Percentiles rank a stretch among this genome's conserved stretches.
These are phyloP conservation scores for Molossus molossus DNA, from an alignment of 2,797 vertebrate genomes.

Conservation along the genomic window DNA sequence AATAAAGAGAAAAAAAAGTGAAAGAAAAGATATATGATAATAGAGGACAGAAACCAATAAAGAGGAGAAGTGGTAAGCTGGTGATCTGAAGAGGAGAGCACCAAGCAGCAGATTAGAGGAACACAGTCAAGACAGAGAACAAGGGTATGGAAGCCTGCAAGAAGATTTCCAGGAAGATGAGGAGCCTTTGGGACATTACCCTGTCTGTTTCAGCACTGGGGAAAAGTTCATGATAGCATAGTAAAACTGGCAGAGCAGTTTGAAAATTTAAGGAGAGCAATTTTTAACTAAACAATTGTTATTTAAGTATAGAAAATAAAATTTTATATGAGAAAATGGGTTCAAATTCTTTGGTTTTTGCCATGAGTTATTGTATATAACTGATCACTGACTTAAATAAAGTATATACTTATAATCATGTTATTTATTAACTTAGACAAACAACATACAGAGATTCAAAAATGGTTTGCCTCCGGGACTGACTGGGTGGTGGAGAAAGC, in stretches of 20 bases:
- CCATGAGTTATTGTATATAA: not conserved
- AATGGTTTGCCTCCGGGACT: not conserved
- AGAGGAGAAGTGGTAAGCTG: not conserved
- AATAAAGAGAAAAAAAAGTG: too few species aligned
- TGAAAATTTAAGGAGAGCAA: not conserved
- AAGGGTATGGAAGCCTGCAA: not conserved
- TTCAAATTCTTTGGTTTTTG: not conserved
- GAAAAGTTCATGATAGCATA: not conserved
- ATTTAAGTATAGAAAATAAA: not conserved
- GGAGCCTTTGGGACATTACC: not conserved
- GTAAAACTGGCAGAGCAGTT: not conserved
- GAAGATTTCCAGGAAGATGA: not conserved
- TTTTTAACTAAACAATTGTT: not conserved
- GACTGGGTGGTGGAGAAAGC: not conserved
- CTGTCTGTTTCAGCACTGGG: not conserved
- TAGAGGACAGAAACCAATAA: not conserved
- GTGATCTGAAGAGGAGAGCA: not conserved
- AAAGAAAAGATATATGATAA: not conserved
- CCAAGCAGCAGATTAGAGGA: not conserved
- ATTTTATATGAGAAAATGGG: not conserved
- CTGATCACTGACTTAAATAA: not conserved
- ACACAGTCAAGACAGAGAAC: not conserved
- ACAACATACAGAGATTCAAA: not conserved
- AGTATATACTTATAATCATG: conserved; percentile 14
- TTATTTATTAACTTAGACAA: conserved; percentile 16